Evolutionary conservation across 2,888 invertebrate species (phyloP).

Genomic region (Conomelus anceps): DNA sequence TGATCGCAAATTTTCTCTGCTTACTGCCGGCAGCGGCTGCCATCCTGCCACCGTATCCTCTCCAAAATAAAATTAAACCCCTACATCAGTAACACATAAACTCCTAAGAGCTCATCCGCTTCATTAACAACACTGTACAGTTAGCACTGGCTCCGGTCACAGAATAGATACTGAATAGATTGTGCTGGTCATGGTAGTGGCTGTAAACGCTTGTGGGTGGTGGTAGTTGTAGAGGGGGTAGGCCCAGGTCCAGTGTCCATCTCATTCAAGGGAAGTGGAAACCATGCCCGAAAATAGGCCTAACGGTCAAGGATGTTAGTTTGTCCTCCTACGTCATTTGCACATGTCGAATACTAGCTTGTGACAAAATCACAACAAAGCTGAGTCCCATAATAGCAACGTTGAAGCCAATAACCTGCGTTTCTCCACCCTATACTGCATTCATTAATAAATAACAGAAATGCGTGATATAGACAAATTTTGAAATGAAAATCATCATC

Average conservation of each 20-base stretch:
- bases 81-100: no score
- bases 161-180: no score
- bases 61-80: background rate
- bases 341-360: background rate
- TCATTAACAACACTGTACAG: no score
- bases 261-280: background rate
- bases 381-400: background rate
- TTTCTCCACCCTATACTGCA: background rate
- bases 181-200: no score
- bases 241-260: background rate
- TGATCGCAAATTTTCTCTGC: background rate
- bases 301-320: background rate
- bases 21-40: background rate
- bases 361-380: background rate
- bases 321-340: background rate
- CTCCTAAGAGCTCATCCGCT: no score
- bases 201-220: no score
- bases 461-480: no score
- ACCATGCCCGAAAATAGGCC: background rate
- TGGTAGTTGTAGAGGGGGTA: background rate
- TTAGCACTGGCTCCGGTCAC: no score
- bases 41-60: background rate
- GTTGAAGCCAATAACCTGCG: background rate
- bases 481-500: no score
- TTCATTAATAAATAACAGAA: background rate